Evolutionary conservation across 2,888 invertebrate genomes (phyloP).

Genomic region (Oxystoma pomonae): DNA sequence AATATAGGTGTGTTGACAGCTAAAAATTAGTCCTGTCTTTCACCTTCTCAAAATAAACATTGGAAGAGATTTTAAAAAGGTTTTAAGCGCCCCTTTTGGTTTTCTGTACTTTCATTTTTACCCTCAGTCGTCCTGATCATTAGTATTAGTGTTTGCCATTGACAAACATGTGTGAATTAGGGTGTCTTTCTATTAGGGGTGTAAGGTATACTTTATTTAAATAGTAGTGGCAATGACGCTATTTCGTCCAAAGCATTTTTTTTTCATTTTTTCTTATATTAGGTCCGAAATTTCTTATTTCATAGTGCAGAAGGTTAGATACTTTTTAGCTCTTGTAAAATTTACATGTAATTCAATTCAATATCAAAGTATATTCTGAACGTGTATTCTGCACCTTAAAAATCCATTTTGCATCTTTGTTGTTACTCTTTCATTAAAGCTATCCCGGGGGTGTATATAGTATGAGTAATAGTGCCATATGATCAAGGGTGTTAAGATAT

Average conservation of each 20-base stretch:
- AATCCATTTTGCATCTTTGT: too few species aligned
- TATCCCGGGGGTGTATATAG: neutral
- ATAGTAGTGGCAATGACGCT: neutral
- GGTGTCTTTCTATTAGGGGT: constrained; percentile 6
- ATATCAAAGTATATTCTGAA: too few species aligned
- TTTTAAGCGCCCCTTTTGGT: neutral
- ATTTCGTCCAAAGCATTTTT: too few species aligned
- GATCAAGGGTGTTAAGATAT: neutral
- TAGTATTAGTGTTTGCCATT: constrained; percentile 23
- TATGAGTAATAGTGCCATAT: neutral
- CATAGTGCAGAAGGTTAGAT: too few species aligned
- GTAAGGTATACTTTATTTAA: too few species aligned
- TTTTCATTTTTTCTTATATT: too few species aligned
- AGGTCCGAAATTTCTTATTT: too few species aligned
- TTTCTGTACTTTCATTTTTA: neutral
- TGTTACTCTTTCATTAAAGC: neutral
- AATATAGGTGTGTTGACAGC: neutral
- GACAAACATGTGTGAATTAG: constrained; percentile 25
- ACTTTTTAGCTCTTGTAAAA: too few species aligned
- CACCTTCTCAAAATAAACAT: neutral
- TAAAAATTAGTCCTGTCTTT: neutral
- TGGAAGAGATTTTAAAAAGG: neutral
- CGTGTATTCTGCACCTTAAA: too few species aligned
- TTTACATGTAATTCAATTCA: too few species aligned
- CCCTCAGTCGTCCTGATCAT: constrained; percentile 11